A percentile compares a stretch with the other conserved stretches of the same genome.
phyloP scores from a whole-genome alignment of 2,113 vertebrate genomes.

The Butorides virescens region DNA sequence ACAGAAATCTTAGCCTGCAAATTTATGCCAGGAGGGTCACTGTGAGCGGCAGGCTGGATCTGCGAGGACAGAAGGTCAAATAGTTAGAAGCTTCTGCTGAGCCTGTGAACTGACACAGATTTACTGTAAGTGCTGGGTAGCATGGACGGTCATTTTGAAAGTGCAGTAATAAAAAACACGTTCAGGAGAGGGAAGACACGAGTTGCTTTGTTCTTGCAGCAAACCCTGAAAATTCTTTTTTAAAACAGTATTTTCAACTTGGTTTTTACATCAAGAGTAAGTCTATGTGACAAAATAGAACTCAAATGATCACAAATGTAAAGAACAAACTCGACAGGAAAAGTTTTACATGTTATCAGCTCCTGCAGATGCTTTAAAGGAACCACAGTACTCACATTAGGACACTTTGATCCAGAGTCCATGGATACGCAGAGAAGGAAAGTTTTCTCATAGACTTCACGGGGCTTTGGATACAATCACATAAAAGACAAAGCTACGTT shows the following conservation, averaged over 20 bases:
- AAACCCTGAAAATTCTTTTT: neutral
- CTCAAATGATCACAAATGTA: neutral
- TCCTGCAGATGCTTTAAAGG: neutral
- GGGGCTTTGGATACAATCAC: neutral
- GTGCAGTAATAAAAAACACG: neutral
- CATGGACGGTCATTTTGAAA: neutral
- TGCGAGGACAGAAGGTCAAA: neutral
- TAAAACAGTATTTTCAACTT: neutral
- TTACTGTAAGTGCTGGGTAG: neutral
- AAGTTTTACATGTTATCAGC: neutral
- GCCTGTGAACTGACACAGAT: neutral
- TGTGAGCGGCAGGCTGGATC: neutral
- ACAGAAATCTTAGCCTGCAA: neutral
- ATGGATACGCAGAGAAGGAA: neutral
- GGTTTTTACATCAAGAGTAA: neutral
- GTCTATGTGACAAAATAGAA: neutral
- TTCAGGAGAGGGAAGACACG: neutral
- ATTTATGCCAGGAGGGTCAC: neutral
- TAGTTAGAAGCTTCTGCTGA: neutral
- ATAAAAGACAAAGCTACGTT: neutral
- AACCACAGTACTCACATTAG: accelerated
- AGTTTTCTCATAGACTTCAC: neutral
- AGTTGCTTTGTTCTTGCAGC: neutral
- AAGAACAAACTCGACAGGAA: neutral
- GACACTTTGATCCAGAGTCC: neutral